These are phyloP conservation scores for Poecilia picta DNA, from an alignment of 2,797 vertebrate genomes.

Conservation along the genomic window DNA sequence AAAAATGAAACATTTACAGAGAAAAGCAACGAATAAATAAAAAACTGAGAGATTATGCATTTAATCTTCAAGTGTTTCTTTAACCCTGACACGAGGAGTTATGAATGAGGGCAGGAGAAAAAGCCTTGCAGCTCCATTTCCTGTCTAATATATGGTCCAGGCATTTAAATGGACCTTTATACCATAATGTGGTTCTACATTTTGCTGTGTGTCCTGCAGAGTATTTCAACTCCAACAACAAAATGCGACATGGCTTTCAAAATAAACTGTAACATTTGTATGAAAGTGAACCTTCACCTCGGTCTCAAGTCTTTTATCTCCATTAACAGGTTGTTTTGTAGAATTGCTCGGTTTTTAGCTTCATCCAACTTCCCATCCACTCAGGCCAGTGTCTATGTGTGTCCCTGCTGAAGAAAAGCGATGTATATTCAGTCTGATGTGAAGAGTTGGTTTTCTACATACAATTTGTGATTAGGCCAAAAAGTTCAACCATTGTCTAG, in stretches of 20 bases:
- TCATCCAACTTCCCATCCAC: not conserved
- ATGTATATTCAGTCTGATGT: not conserved
- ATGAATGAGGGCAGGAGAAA: not conserved
- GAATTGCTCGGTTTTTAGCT: not conserved
- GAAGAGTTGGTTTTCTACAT: not conserved
- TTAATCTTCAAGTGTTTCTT: not conserved
- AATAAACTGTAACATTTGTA: not conserved
- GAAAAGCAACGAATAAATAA: not conserved
- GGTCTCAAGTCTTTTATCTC: not conserved
- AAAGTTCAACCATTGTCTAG: not conserved
- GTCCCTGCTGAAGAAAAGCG: not conserved
- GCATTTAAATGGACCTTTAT: not conserved
- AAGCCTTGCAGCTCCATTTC: not conserved
- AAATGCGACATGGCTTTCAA: not conserved
- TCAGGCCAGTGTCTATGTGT: not conserved
- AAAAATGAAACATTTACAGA: constrained; percentile 3
- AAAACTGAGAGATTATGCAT: not conserved
- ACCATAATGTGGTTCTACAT: not conserved
- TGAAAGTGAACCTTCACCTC: not conserved
- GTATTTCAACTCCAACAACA: not conserved
- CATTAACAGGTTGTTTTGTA: not conserved
- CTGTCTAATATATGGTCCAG: not conserved
- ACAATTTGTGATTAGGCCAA: not conserved
- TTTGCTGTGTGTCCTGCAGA: not conserved
- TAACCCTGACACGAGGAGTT: not conserved